phyloP scores from a whole-genome alignment of 2,888 invertebrate genomes.

The Dione juno region DNA sequence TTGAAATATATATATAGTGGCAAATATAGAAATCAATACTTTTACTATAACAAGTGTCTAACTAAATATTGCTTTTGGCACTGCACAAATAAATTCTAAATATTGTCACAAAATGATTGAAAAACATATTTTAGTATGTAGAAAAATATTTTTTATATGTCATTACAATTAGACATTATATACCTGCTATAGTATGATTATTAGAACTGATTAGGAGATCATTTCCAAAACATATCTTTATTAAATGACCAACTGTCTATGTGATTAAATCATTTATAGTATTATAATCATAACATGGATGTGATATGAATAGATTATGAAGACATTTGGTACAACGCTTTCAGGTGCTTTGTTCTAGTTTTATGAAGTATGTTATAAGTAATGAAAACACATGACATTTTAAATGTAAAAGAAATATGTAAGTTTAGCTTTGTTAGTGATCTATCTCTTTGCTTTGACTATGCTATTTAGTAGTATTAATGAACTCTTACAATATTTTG shows the following conservation, averaged over 20 bases:
- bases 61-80: not conserved
- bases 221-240: conserved; percentile 9
- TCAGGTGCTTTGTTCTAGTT: conserved; percentile 24
- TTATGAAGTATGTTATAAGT: not conserved
- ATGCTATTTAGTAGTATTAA: not conserved
- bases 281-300: conserved; percentile 3
- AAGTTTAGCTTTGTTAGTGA: conserved; percentile 8
- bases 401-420: not conserved
- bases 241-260: conserved; percentile 7
- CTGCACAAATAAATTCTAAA: conserved; percentile 6
- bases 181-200: not conserved
- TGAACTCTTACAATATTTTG: not conserved
- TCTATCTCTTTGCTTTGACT: not conserved
- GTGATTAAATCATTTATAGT: conserved; percentile 2
- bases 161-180: not conserved
- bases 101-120: not conserved
- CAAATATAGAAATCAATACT: not conserved
- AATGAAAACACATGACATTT: not conserved
- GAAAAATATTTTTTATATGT: not conserved
- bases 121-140: not conserved
- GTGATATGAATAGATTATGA: not conserved
- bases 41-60: not conserved
- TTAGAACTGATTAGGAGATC: not conserved
- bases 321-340: conserved; percentile 18
- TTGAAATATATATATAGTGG: not conserved